A percentile compares a stretch with the other conserved stretches of the same genome.
Conservation (phyloP, 2,888 invertebrate species). For the Priocnemis perturbator region DNA sequence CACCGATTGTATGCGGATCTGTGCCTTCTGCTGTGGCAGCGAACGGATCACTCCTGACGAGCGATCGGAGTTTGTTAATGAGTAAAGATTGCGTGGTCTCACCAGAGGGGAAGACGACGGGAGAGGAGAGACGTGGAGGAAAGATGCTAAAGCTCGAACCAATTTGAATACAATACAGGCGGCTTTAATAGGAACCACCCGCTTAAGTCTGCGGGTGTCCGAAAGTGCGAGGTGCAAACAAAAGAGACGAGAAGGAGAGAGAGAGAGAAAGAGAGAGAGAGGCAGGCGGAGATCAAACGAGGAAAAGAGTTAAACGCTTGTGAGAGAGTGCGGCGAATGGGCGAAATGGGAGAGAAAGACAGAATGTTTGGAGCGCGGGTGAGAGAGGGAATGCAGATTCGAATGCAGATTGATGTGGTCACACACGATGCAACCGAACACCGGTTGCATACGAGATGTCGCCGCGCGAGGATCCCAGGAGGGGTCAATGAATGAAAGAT, state of each 20-base stretch:
- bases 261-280: slow-evolving; percentile 54
- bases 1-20: too few species aligned
- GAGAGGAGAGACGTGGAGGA: slow-evolving; percentile 19
- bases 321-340: slow-evolving; percentile 36
- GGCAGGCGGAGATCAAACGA: slow-evolving; percentile 36
- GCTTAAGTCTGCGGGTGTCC: slow-evolving; percentile 58
- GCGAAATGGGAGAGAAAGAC: slow-evolving; percentile 30
- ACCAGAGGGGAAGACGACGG: background rate
- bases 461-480: slow-evolving; percentile 20
- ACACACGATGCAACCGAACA: slow-evolving; percentile 72
- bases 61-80: too few species aligned
- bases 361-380: slow-evolving; percentile 36
- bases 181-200: slow-evolving; percentile 65
- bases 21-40: too few species aligned
- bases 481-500: slow-evolving; percentile 60
- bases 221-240: slow-evolving; percentile 71
- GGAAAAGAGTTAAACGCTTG: slow-evolving; percentile 30
- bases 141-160: slow-evolving; percentile 44
- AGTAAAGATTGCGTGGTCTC: too few species aligned
- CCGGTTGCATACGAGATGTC: slow-evolving; percentile 66
- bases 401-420: slow-evolving; percentile 73
- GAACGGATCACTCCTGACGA: too few species aligned
- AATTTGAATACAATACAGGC: slow-evolving; percentile 73
- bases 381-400: slow-evolving; percentile 49
- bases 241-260: slow-evolving; percentile 55